Percentiles rank a stretch among this genome's conserved stretches.
Evolutionary conservation across 2,113 vertebrate genomes (phyloP).

Genomic region (Lathamus discolor): DNA sequence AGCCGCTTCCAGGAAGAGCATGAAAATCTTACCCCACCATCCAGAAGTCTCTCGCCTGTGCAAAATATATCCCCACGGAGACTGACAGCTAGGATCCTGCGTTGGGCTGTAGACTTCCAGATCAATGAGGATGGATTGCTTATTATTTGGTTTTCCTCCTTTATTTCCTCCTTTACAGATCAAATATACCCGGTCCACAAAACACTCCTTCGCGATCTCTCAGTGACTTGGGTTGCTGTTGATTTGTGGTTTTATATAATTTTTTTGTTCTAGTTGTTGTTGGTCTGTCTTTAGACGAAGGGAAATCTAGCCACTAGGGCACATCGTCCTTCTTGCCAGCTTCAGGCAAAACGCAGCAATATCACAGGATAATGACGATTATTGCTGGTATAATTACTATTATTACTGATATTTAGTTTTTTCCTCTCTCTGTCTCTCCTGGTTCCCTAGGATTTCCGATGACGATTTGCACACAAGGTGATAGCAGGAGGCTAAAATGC

Average conservation of each 20-base stretch:
- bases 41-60: constrained; percentile 26
- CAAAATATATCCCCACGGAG: constrained; percentile 23
- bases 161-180: not conserved
- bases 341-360: constrained; percentile 12
- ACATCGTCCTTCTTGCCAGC: constrained; percentile 2
- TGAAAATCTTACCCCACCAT: constrained; percentile 65
- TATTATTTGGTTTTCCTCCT: not conserved
- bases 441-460: constrained; percentile 42
- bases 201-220: not conserved
- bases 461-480: constrained; percentile 26
- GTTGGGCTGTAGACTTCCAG: constrained; percentile 34
- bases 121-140: not conserved
- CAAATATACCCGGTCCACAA: not conserved
- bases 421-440: not conserved
- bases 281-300: not conserved
- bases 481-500: not conserved
- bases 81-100: constrained; percentile 32
- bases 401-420: not conserved
- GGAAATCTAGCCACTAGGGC: constrained; percentile 7
- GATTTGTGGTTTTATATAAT: not conserved
- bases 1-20: constrained; percentile 27
- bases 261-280: not conserved
- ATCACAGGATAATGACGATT: constrained; percentile 9
- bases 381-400: not conserved
- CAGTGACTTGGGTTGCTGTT: not conserved